Percentiles rank a stretch among this genome's conserved stretches.
Conservation (phyloP, 2,888 invertebrate genomes). For the Oasisia sp. region DNA sequence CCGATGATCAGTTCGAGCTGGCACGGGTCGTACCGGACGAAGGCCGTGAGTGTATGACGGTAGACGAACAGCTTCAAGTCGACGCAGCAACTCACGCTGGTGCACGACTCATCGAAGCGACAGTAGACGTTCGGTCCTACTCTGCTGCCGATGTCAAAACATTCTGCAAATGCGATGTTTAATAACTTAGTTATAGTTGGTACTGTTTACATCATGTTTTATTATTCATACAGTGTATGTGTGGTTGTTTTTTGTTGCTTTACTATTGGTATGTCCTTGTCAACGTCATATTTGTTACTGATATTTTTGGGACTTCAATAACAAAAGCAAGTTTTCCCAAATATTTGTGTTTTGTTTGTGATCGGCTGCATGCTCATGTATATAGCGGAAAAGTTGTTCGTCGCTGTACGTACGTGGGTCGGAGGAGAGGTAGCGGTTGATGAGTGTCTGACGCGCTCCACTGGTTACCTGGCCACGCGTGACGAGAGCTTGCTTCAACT, state of each 20-base stretch:
- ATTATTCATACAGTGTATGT: no score
- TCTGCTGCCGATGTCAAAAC: conserved; percentile 6
- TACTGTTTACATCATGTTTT: no score
- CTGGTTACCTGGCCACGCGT: neutral
- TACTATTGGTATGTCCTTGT: no score
- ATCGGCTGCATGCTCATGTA: no score
- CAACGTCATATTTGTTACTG: no score
- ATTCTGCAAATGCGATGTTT: neutral
- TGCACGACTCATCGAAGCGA: neutral
- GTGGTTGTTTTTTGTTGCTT: no score
- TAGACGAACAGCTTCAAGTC: neutral
- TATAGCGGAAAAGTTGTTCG: no score
- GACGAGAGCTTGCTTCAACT: neutral
- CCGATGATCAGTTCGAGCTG: neutral
- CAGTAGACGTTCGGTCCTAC: neutral
- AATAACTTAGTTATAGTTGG: neutral
- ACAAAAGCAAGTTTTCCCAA: no score
- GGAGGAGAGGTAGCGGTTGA: neutral
- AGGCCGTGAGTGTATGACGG: neutral
- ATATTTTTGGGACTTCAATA: no score
- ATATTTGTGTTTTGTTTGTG: no score
- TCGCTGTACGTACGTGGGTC: neutral
- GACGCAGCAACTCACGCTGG: neutral
- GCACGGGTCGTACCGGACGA: neutral
- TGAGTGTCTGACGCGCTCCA: neutral